These are phyloP conservation scores for Anguilla japonica DNA, from an alignment of 2,113 vertebrate genomes.

Conservation along the genomic window DNA sequence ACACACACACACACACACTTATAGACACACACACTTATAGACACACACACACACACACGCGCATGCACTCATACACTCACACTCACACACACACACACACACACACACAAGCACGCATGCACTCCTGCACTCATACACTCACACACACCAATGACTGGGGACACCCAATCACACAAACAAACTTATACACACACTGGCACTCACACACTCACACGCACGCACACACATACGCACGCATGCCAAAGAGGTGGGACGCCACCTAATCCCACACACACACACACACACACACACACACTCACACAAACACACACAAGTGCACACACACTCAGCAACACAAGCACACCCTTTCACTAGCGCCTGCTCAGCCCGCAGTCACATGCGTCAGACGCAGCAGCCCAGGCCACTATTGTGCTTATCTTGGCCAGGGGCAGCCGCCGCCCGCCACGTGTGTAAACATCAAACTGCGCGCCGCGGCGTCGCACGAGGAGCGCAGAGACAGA, in stretches of 20 bases:
- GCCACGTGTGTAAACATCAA: conserved; percentile 58
- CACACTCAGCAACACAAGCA: conserved; percentile 28
- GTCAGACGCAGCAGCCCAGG: conserved; percentile 31
- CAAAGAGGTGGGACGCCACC: background rate
- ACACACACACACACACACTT: no score
- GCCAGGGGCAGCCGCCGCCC: conserved; percentile 56
- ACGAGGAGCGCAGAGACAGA: conserved; percentile 22
- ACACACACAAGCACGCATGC: no score
- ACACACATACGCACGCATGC: background rate
- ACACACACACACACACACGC: no score
- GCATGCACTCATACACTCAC: no score
- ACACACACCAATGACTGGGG: no score
- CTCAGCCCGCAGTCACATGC: conserved; percentile 42
- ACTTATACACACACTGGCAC: no score
- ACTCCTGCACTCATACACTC: no score
- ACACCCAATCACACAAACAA: no score
- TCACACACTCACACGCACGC: no score
- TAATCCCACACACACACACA: conserved; percentile 24
- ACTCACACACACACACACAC: no score
- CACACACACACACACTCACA: conserved; percentile 28
- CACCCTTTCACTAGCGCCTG: conserved; percentile 44
- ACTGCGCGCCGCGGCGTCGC: conserved; percentile 30
- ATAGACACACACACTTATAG: no score
- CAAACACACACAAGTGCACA: conserved; percentile 23
- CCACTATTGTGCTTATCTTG: conserved; percentile 56